Evolutionary conservation across 2,113 vertebrate genomes (phyloP).

Genomic region (Zonotrichia leucophrys): DNA sequence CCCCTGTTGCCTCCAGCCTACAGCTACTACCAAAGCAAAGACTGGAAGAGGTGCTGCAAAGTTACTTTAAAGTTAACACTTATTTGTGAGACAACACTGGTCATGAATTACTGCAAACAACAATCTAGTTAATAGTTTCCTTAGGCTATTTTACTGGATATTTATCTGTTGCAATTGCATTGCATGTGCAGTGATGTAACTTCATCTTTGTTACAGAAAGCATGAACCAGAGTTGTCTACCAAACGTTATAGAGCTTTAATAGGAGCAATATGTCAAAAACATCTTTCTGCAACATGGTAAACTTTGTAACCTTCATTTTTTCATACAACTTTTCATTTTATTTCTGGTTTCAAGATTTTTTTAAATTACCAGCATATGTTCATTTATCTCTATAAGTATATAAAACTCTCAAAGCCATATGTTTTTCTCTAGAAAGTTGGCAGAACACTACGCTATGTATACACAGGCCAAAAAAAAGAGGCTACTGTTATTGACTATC

Average conservation of each 20-base stretch:
- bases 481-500: neutral
- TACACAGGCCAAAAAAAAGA: neutral
- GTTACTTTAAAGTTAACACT: neutral
- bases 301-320: neutral
- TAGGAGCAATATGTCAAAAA: neutral
- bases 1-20: neutral
- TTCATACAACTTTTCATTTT: neutral
- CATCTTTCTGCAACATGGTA: neutral
- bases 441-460: neutral
- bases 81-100: neutral
- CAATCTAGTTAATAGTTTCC: neutral
- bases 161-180: neutral
- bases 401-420: neutral
- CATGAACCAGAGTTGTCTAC: neutral
- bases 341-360: slow-evolving; percentile 7
- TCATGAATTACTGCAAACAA: neutral
- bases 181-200: neutral
- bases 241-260: slow-evolving; percentile 24
- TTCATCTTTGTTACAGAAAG: neutral
- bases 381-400: neutral
- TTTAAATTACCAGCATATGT: neutral
- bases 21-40: neutral
- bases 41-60: neutral
- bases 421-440: neutral
- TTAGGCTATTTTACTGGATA: neutral